Base-by-base conservation (phyloP, 2,113 vertebrate genomes). In the Dipodomys merriami region DNA sequence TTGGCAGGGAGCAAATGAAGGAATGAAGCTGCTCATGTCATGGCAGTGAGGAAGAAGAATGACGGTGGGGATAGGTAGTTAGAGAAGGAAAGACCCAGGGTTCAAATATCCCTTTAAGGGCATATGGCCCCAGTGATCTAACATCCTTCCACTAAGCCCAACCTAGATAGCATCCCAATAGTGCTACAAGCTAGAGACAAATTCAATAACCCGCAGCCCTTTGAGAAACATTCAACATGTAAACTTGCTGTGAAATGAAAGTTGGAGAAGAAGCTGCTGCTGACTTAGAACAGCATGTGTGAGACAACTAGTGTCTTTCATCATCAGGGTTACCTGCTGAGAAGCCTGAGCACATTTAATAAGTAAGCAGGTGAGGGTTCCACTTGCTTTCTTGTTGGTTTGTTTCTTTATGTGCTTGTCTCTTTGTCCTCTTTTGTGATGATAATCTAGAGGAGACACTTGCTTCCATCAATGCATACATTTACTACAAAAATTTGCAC, bases 1-100 rank as follows among this genome's bases (percentile, higher is more conserved):
- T 29, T 2, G 23, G 20, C 6, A 2, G 35, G 22, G 1, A 10
- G 5, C 1, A 29, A 3, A 5, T 5, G 22, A 12, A 29, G 6
- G 29, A 12, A 57, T 22, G 46, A 49, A 53, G 2, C 5, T 30
- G n/a, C 53, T 57, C 27, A 18, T 22, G 7, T 80, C 77, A 15
- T 25, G 76, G 25, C 5, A 73, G 44, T 62, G 13, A 65, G 76
- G 30, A 69, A 71, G 29, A 5, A 86, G 27, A 33, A 57, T 53
- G 49, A 53, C 7, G 16, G 12, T 6, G 35, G 29, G 49, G 3
- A 77, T 10, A 53, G 25, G 44, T 29, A 20, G 60, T 7, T 5
- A 44, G 29, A 30, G 29, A 16, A 35, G 25, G 67, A n/a, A 46
- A 8, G 22, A 27, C 4, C 12, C 53, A 6, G 8, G 73, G 53